Evolutionary conservation across 1,140 invertebrate genomes (phyloP).

Genomic region (Apis cerana): DNA sequence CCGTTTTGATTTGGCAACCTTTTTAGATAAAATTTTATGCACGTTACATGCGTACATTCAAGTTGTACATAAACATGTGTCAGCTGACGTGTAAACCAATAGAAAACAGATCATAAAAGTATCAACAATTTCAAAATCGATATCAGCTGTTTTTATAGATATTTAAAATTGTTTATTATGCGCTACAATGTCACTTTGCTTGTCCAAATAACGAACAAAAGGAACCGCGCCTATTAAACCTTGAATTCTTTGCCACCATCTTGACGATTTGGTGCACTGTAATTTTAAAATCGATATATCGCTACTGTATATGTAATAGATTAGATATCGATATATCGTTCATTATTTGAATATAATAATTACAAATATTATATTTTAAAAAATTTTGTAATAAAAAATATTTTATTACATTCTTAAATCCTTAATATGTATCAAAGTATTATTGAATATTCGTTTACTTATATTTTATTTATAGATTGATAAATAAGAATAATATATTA

Average conservation of each 20-base stretch:
- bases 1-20: neutral
- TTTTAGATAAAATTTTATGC: slow-evolving; percentile 33
- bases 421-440: neutral
- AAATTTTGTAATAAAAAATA: neutral
- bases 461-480: neutral
- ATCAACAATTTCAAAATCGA: neutral
- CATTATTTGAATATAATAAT: slow-evolving; percentile 2
- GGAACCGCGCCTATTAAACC: slow-evolving; percentile 65
- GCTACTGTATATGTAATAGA: slow-evolving; percentile 3
- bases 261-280: slow-evolving; percentile 50
- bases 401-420: neutral
- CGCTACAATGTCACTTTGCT: slow-evolving; percentile 18
- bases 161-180: neutral
- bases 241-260: slow-evolving; percentile 61
- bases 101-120: neutral
- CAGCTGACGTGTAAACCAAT: slow-evolving; percentile 61
- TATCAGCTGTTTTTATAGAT: neutral
- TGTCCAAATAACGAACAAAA: slow-evolving; percentile 38
- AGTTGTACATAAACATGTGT: slow-evolving; percentile 65
- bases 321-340: slow-evolving; percentile 37
- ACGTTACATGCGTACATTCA: slow-evolving; percentile 33
- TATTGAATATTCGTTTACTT: neutral
- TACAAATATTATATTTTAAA: neutral
- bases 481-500: neutral
- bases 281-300: slow-evolving; percentile 53